Conservation (phyloP, 2,113 vertebrate genomes). For the Callocephalon fimbriatum region DNA sequence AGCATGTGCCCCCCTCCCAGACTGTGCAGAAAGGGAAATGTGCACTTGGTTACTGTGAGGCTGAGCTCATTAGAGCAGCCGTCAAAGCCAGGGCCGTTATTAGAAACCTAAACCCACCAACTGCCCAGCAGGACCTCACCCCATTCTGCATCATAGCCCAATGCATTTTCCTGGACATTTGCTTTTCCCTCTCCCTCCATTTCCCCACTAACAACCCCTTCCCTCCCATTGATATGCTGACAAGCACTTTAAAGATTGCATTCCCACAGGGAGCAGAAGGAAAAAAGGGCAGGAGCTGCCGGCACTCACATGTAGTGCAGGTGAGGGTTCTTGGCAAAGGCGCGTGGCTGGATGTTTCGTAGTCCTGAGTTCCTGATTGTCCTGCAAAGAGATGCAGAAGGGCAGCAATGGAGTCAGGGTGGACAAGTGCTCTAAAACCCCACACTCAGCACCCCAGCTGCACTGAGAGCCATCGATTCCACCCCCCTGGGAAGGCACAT, state of each 20-base stretch:
- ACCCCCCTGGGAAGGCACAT: accelerated
- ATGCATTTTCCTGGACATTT: accelerated
- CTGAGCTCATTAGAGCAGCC: accelerated
- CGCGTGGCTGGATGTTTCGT: slow-evolving; percentile 90
- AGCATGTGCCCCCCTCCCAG: accelerated
- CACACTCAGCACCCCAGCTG: accelerated
- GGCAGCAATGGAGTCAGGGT: not conserved
- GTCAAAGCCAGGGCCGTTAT: not conserved
- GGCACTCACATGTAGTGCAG: slow-evolving; percentile 94
- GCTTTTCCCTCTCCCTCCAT: not conserved
- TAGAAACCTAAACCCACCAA: not conserved
- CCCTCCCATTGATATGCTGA: not conserved
- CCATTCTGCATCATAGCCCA: not conserved
- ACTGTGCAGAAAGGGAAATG: not conserved
- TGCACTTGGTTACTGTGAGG: not conserved
- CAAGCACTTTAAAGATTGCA: accelerated
- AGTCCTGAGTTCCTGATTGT: slow-evolving; percentile 97
- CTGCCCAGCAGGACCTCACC: not conserved
- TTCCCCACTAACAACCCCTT: not conserved
- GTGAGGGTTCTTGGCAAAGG: slow-evolving; percentile 94
- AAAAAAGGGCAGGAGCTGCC: accelerated
- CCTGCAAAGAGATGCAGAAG: slow-evolving; percentile 76
- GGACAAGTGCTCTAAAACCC: not conserved
- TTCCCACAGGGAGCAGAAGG: not conserved
- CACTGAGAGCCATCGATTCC: accelerated